Base-by-base conservation (phyloP, 2,888 invertebrate species). In the Colletes collaris region DNA sequence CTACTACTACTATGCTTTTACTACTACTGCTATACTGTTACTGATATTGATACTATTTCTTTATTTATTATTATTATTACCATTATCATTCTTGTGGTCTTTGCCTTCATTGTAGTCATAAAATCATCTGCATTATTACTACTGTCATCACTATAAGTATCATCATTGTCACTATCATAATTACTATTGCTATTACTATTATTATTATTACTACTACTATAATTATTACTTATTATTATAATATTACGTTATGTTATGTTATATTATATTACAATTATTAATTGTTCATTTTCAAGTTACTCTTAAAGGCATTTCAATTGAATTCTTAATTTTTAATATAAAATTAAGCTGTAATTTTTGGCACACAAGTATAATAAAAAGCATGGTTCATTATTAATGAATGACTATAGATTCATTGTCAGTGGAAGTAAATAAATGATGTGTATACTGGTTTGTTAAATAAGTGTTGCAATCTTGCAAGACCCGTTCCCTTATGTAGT, bases 381-480 rank as follows among this genome's bases (percentile, higher is more conserved):
- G 88, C 87, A 91, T 89, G 87, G 85, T 89, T 89, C 83, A 87
- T 88, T 86, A 87, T 86, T 86, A 85, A 88, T 90, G 87, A 84
- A 83, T 89, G 87, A 90, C 89, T 88, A 88, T 87, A 90, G 89
- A 89, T 87, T 89, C 88, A 89, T 90, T 90, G 91, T 92, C 90
- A 90, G 87, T 88, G 81, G 87, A 88, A 89, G 85, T 87, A 88
- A 91, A 91, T 91, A 91, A 91, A 91, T 80, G 85, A 90, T 90
- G 86, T 90, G 88, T 90, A 90, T 89, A 90, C 87, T 90, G 89
- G 91, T 91, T 91, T 89, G 87, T 91, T 90, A 90, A 90, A 86
- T 85, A 86, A 89, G 88, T 89, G 86, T 91, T 89, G 82, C 89
- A 86, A 83, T 89, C 83, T 84, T 86, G 84, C 82, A 76, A 83